These are phyloP conservation scores for Eilema sororculum DNA, from an alignment of 2,888 invertebrate genomes.

Conservation along the genomic window DNA sequence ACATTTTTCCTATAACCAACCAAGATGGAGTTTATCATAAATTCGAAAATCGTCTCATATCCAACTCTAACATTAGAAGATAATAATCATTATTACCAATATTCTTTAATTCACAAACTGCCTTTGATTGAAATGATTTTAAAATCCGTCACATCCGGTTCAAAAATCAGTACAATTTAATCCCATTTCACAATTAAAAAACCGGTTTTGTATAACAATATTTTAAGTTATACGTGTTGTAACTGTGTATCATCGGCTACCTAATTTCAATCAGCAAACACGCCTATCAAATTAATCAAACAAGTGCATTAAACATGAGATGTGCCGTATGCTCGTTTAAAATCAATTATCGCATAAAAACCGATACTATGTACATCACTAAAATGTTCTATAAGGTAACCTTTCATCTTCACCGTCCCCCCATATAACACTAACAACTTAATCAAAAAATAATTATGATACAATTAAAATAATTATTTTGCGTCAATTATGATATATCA, in stretches of 20 bases:
- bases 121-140: slow-evolving; percentile 21
- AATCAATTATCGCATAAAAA: slow-evolving; percentile 40
- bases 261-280: slow-evolving; percentile 27
- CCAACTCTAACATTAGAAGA: not conserved
- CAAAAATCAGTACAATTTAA: slow-evolving; percentile 19
- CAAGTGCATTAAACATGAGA: slow-evolving; percentile 35
- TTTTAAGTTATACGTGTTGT: slow-evolving; percentile 11
- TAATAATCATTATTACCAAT: slow-evolving; percentile 9
- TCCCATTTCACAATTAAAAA: slow-evolving; percentile 21
- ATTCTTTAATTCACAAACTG: slow-evolving; percentile 16
- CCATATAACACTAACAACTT: slow-evolving; percentile 60
- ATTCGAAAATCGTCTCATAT: not conserved
- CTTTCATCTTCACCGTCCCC: slow-evolving; percentile 44
- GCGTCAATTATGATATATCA: slow-evolving; percentile 64
- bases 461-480: slow-evolving; percentile 60
- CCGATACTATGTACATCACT: slow-evolving; percentile 23
- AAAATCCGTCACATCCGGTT: slow-evolving; percentile 29
- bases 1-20: too few relatives aligned
- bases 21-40: not conserved
- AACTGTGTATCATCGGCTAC: slow-evolving; percentile 14
- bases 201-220: slow-evolving; percentile 24
- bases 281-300: slow-evolving; percentile 28
- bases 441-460: slow-evolving; percentile 66
- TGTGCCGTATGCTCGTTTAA: slow-evolving; percentile 47
- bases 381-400: slow-evolving; percentile 22